Evolutionary conservation across 2,797 vertebrate species (phyloP).

Genomic region (Acanthornis magna): DNA sequence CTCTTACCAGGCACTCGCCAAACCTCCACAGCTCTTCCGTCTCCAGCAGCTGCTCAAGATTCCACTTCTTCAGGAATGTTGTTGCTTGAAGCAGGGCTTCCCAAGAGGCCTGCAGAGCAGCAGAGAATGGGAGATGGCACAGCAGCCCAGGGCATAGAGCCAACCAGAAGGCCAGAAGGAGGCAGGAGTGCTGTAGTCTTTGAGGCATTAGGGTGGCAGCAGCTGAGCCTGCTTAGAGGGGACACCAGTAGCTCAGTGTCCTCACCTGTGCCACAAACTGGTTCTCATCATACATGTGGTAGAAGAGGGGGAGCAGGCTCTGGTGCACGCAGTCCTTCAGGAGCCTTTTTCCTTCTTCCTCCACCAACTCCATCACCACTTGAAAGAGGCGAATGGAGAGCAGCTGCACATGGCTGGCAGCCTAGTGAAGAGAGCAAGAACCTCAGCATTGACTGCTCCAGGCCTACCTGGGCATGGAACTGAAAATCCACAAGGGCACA

Average conservation of each 20-base stretch:
- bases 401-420: neutral
- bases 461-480: neutral
- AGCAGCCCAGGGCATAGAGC: neutral
- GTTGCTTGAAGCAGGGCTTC: neutral
- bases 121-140: neutral
- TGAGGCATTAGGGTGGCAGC: no score
- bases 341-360: accelerated
- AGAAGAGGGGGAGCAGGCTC: neutral
- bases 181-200: neutral
- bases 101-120: neutral
- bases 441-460: neutral
- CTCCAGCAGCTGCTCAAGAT: neutral
- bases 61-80: neutral
- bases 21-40: neutral
- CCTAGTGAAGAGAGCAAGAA: neutral
- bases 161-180: neutral
- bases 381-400: neutral
- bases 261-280: neutral
- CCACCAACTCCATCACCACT: neutral
- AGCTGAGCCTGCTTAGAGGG: accelerated
- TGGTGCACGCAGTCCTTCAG: neutral
- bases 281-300: neutral
- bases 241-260: neutral
- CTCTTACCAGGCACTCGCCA: neutral
- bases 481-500: neutral